Evolutionary conservation across 2,113 vertebrate genomes (phyloP).

Genomic region (Alces alces): DNA sequence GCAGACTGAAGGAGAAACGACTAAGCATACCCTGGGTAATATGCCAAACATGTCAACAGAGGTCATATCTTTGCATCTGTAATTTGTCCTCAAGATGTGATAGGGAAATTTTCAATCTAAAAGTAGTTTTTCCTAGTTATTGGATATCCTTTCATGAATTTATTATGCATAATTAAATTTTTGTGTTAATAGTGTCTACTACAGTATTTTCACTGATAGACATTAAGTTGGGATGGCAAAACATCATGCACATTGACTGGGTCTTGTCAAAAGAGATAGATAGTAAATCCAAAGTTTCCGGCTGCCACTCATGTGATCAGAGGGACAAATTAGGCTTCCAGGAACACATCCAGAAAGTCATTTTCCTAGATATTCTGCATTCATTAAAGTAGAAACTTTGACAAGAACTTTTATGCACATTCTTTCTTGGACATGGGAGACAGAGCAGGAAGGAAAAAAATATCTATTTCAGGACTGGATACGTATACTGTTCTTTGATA

Average conservation of each 20-base stretch:
- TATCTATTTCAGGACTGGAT: not conserved
- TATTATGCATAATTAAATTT: constrained; percentile 14
- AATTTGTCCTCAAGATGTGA: not conserved
- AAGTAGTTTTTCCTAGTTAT: not conserved
- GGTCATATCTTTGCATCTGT: not conserved
- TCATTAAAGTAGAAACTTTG: constrained; percentile 14
- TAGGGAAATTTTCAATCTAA: not conserved
- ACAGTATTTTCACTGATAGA: not conserved
- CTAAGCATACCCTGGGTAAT: not conserved
- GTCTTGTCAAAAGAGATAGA: not conserved
- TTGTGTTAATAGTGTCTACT: not conserved
- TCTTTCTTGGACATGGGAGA: not conserved
- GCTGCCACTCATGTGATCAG: not conserved
- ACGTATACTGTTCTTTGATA: not conserved
- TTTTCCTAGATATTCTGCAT: not conserved
- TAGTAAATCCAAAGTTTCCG: not conserved
- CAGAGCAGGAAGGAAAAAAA: not conserved
- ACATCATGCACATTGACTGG: not conserved
- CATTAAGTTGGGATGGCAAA: not conserved
- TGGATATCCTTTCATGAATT: not conserved
- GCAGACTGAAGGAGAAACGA: not conserved
- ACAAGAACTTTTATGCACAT: not conserved
- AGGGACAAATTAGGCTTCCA: not conserved
- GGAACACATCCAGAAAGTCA: not conserved
- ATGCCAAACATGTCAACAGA: not conserved